These are phyloP conservation scores for Cyphomyrmex costatus DNA, from an alignment of 1,140 invertebrate genomes.

Conservation along the genomic window DNA sequence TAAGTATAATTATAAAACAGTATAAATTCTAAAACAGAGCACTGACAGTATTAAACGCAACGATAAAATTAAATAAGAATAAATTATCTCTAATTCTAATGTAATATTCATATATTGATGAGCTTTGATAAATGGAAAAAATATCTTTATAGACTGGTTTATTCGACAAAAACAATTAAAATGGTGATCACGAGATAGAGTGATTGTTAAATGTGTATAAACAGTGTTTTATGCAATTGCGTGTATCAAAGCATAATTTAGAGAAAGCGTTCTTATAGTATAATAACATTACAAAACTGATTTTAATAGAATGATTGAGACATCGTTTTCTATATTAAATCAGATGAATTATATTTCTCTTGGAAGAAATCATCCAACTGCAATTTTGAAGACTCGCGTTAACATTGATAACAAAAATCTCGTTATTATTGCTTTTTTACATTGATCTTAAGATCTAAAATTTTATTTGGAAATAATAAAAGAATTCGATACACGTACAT, in stretches of 20 bases:
- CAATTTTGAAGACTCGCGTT: not conserved
- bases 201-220: not conserved
- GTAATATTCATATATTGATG: not conserved
- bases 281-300: not conserved
- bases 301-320: not conserved
- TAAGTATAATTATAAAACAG: no score
- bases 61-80: not conserved
- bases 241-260: conserved; percentile 2
- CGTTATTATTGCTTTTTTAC: not conserved
- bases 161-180: not conserved
- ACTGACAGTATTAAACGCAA: not conserved
- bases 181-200: not conserved
- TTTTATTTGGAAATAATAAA: not conserved
- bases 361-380: not conserved
- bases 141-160: not conserved
- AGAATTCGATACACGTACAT: not conserved
- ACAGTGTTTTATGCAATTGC: not conserved
- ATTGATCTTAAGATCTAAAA: not conserved
- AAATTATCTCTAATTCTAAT: not conserved
- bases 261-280: not conserved
- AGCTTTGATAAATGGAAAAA: not conserved
- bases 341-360: not conserved
- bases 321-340: not conserved
- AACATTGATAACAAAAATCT: not conserved
- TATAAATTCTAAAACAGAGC: not conserved